Conservation (phyloP, 1,140 invertebrate genomes). For the Myzus persicae region DNA sequence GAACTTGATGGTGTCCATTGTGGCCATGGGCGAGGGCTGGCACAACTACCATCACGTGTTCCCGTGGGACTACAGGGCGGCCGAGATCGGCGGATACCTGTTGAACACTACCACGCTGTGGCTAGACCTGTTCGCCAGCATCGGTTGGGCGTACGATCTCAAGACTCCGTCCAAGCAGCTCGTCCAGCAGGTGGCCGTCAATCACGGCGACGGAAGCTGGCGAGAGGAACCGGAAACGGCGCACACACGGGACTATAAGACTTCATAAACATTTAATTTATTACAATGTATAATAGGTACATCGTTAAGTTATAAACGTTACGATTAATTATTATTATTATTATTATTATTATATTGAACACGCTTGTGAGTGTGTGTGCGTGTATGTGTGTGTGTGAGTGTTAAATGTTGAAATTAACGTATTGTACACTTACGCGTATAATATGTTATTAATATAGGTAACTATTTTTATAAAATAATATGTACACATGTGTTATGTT, state of each 20-base stretch:
- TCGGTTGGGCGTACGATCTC: constrained; percentile 84
- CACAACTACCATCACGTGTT: constrained; percentile 85
- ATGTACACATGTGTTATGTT: not conserved
- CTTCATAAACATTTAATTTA: constrained; percentile 29
- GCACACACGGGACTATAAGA: not conserved
- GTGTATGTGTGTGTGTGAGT: not conserved
- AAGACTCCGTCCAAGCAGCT: constrained; percentile 72
- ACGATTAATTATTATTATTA: not conserved
- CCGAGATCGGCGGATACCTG: constrained; percentile 69
- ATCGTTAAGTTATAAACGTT: not conserved
- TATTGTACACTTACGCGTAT: not conserved
- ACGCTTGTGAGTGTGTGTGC: no score
- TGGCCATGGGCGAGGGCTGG: constrained; percentile 71
- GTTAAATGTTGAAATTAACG: not conserved
- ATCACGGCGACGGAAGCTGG: constrained; percentile 71
- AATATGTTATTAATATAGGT: not conserved
- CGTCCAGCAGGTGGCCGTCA: constrained; percentile 70
- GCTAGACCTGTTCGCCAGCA: constrained; percentile 73
- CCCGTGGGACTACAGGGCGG: constrained; percentile 77
- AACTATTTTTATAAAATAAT: not conserved
- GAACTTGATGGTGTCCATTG: constrained; percentile 62
- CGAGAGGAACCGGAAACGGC: not conserved
- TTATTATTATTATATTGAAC: not conserved
- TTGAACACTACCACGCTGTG: constrained; percentile 71
- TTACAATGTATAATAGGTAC: not conserved